Evolutionary conservation across 1,140 invertebrate genomes (phyloP), one percentile per base, ranked within the genome.

Genomic region (Zaprionus inermis): DNA sequence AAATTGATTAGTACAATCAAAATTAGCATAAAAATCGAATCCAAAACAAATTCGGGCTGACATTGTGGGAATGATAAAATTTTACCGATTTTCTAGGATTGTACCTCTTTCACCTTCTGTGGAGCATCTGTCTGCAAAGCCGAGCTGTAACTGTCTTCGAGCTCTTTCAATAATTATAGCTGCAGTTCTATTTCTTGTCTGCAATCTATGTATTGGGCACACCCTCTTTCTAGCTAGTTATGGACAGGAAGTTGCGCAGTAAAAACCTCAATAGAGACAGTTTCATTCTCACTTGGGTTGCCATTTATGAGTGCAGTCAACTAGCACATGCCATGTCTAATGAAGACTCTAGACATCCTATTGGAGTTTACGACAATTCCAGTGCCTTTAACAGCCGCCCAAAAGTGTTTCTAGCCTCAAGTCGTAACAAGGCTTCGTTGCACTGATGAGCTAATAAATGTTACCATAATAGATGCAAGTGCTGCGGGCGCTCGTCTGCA

Each of bases 371-470:
- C n/a, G 1, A 44, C 6, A n/a, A 9, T 9, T 44, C n/a, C 7
- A n/a, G 12, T 44, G 38, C 38, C 7, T 44, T 44, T 16, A 16
- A 44, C n/a, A 44, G n/a, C 2, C n/a, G 6, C 0, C 7, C 30
- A n/a, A 16, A 44, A 44, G 38, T 16, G 38, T 44, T 41, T 28
- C 18, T 20, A 9, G 9, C 18, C 9, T 49, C 3, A 22, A 49
- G 18, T 5, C 44, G 6, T 44, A 61, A 49, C 44, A 28, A 49
- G 18, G n/a, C 34, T 38, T n/a, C n/a, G n/a, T 44, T 49, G 28
- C 16, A 28, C 28, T 52, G 46, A 28, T 64, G 49, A 30, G 51
- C 49, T 64, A 54, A 64, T 64, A 64, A 64, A 64, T 54, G 55
- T 64, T 55, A 14, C 12, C 18, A 64, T 64, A 34, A 22, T 54